Evolutionary conservation across 1,140 invertebrate species (phyloP).

Genomic region (Caenorhabditis inopinata): DNA sequence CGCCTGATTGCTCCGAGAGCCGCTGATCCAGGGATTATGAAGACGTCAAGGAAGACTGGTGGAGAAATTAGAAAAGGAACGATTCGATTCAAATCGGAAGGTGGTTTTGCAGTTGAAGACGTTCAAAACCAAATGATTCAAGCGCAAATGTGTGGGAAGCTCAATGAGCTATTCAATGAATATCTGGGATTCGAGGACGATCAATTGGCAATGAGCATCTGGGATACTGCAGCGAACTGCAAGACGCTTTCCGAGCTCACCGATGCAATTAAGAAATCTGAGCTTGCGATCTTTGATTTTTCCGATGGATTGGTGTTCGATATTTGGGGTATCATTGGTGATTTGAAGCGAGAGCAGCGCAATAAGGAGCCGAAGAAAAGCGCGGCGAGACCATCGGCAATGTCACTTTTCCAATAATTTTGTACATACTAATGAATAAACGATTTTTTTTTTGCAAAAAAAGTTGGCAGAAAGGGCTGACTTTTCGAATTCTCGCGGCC

Average conservation of each 20-base stretch:
- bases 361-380: neutral
- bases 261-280: slow-evolving; percentile 84
- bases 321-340: slow-evolving; percentile 90
- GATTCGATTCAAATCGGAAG: slow-evolving; percentile 85
- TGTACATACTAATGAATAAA: too few relatives aligned
- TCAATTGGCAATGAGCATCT: slow-evolving; percentile 84
- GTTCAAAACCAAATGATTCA: slow-evolving; percentile 86
- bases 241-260: slow-evolving; percentile 90
- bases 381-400: neutral
- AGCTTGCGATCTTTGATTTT: slow-evolving; percentile 88
- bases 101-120: slow-evolving; percentile 81
- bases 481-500: too few relatives aligned
- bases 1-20: slow-evolving; percentile 85
- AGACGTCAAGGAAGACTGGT: slow-evolving; percentile 73
- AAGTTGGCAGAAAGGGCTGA: too few relatives aligned
- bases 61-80: slow-evolving; percentile 85
- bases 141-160: slow-evolving; percentile 66
- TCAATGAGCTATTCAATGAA: slow-evolving; percentile 74
- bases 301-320: slow-evolving; percentile 95
- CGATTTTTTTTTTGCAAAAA: too few relatives aligned
- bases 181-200: slow-evolving; percentile 95
- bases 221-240: slow-evolving; percentile 82
- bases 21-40: slow-evolving; percentile 84
- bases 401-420: neutral
- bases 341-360: slow-evolving; percentile 78